Evolutionary conservation across 2,113 vertebrate genomes (phyloP).

Genomic region (Hydrolagus affinis): DNA sequence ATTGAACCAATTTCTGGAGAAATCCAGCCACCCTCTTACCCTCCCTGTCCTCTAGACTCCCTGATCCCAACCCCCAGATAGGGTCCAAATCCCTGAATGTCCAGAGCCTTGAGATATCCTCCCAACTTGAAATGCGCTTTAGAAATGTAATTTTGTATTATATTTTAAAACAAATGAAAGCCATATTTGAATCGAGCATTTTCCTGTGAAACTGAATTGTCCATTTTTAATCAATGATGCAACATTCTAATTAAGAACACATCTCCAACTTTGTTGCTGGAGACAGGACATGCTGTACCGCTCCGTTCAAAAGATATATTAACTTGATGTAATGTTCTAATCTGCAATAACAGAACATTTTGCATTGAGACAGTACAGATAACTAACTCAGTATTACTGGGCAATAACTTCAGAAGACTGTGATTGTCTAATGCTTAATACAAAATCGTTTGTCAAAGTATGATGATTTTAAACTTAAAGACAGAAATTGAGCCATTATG

Average conservation of each 20-base stretch:
- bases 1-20: too few relatives aligned
- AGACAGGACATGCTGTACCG: neutral
- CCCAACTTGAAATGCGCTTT: too few relatives aligned
- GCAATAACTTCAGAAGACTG: neutral
- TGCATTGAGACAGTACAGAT: neutral
- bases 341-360: neutral
- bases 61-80: too few relatives aligned
- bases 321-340: neutral
- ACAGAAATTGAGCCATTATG: neutral
- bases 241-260: neutral
- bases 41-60: too few relatives aligned
- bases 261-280: neutral
- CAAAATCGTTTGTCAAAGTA: neutral
- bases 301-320: neutral
- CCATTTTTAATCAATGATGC: neutral
- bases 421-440: neutral
- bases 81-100: too few relatives aligned
- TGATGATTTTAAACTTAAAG: neutral
- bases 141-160: neutral
- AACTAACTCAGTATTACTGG: neutral
- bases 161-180: neutral
- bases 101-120: too few relatives aligned
- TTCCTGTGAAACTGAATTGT: conserved; percentile 15
- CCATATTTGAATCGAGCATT: neutral
- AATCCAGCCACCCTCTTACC: too few relatives aligned